Conservation (phyloP, 2,113 vertebrate species). For the Sitta europaea region DNA sequence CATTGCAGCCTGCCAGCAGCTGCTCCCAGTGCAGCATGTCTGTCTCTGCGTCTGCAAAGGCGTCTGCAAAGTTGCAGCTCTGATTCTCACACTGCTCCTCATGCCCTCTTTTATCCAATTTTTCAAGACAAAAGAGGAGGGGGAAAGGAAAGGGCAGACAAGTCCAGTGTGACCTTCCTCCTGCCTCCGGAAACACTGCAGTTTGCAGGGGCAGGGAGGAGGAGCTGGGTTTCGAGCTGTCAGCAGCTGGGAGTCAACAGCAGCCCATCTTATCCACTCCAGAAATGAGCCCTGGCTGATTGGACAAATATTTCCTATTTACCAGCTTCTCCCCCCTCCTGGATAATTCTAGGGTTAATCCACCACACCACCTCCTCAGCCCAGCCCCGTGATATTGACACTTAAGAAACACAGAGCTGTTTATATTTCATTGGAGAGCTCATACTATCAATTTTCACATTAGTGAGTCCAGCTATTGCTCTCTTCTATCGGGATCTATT, state of each 20-base stretch:
- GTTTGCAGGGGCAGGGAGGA: background rate
- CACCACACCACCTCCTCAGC: constrained; percentile 11
- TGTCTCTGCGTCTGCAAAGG: constrained; percentile 4
- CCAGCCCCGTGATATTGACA: constrained; percentile 63
- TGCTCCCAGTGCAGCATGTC: background rate
- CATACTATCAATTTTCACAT: constrained; percentile 75
- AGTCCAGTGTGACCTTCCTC: background rate
- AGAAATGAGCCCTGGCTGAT: constrained; percentile 35
- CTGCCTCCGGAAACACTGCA: background rate
- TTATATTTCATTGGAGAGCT: constrained; percentile 73
- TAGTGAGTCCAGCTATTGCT: constrained; percentile 66
- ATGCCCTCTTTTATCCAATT: background rate
- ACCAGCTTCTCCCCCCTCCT: background rate
- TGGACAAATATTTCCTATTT: constrained; percentile 52
- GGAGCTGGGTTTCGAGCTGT: background rate
- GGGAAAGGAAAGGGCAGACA: background rate
- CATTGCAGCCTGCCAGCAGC: background rate
- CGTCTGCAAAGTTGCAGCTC: background rate
- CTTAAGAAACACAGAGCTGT: constrained; percentile 69
- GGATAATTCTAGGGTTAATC: constrained; percentile 68
- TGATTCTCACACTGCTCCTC: background rate
- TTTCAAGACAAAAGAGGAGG: background rate
- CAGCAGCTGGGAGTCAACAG: constrained; percentile 13
- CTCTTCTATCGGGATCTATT: constrained; percentile 70
- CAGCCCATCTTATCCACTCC: background rate